Evolutionary conservation across 2,113 vertebrate species (phyloP), one percentile per base, ranked within the genome.

Genomic region (Rallus limicola): DNA sequence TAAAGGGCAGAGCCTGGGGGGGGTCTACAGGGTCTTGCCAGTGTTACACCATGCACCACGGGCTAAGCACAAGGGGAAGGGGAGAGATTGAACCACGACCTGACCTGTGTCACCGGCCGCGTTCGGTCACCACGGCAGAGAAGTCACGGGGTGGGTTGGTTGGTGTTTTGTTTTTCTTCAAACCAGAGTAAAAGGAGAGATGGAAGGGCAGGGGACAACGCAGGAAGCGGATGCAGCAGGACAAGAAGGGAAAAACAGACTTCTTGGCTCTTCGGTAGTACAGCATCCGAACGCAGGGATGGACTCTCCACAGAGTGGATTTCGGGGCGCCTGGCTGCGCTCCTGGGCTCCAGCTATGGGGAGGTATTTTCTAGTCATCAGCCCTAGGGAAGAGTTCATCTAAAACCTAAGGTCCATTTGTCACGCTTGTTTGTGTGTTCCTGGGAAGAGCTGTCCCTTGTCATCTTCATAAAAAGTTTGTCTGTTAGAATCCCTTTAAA

Each of bases 341-440:
- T 95, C 96, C 84, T 4, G 34, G 96, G 95, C 92, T 80, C 86
- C 8, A 13, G 82, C 79, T 2, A 1, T 1, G 3, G 96, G 91
- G 64, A 95, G 72, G 34, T 13, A 75, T 53, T 94, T 48, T 97
- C 94, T 91, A 28, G 74, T 38, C n/a, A 16, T 28, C 4, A 29
- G 89, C 75, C 94, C 96, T 74, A 81, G 95, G 96, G 52, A 46
- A 97, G 84, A 95, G 86, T 36, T 89, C 19, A 77, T 52, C 98
- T 97, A 97, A 97, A 97, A 95, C 84, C 95, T 97, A 96, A 60
- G 70, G 88, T 97, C 95, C 94, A 67, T 92, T 87, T 4, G 1
- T 59, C 72, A 84, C 28, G 21, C 72, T 50, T 38, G 86, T 72
- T 29, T n/a, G 88, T 56, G 40, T 95, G 82, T 91, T 96, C 92